A percentile compares a stretch with the other conserved stretches of the same genome.
phyloP scores from a whole-genome alignment of 2,888 invertebrate genomes.

The Dynastes hyllus region DNA sequence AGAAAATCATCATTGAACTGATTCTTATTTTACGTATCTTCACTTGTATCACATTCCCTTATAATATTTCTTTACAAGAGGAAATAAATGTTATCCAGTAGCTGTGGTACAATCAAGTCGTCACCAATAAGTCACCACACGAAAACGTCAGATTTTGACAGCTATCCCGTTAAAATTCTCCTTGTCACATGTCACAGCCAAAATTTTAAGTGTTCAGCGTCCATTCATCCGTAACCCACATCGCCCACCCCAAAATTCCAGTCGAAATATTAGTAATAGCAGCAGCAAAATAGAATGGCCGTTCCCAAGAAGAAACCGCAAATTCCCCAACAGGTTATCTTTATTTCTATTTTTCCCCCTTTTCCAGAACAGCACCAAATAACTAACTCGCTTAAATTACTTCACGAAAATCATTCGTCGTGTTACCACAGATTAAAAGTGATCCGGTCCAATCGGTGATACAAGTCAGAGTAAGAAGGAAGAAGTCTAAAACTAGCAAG shows the following conservation, averaged over 20 bases:
- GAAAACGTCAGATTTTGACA: too few relatives aligned
- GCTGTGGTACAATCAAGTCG: too few relatives aligned
- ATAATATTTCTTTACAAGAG: too few relatives aligned
- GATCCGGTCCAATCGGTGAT: constrained; percentile 6
- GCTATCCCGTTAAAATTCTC: too few relatives aligned
- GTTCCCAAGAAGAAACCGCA: constrained; percentile 21
- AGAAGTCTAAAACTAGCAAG: constrained; percentile 1
- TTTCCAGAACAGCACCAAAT: too few relatives aligned
- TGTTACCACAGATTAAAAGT: constrained; percentile 1
- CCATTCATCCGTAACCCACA: constrained; percentile 12
- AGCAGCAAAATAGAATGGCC: constrained; percentile 2
- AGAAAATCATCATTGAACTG: too few relatives aligned
- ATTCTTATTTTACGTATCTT: too few relatives aligned
- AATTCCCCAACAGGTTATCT: not conserved
- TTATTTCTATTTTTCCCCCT: not conserved
- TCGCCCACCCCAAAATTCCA: constrained; percentile 17
- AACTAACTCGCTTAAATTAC: too few relatives aligned
- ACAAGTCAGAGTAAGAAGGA: constrained; percentile 3
- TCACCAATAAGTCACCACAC: too few relatives aligned
- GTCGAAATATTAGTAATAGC: constrained; percentile 3
- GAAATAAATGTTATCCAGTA: too few relatives aligned
- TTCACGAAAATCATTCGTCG: too few relatives aligned
- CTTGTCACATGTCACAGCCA: not conserved
- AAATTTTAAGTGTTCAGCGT: constrained; percentile 39
- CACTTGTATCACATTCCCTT: too few relatives aligned